Conservation (phyloP, 1,140 invertebrate genomes). For the Euura saliciscinereae region DNA sequence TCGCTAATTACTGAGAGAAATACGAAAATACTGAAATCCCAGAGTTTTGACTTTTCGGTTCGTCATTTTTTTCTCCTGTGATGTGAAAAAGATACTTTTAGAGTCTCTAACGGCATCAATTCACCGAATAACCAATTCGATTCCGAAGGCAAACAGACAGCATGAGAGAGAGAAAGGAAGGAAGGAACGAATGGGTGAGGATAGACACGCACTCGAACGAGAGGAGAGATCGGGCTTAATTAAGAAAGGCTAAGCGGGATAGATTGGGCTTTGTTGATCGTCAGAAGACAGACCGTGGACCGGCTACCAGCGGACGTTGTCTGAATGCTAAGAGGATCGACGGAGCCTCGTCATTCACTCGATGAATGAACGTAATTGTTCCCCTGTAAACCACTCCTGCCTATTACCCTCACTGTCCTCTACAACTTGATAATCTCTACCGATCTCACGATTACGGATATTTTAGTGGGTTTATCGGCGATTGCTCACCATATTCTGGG, state of each 20-base stretch:
- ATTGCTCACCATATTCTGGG: too few species aligned
- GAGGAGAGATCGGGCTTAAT: neutral
- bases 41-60: too few species aligned
- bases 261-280: conserved; percentile 9
- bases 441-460: too few species aligned
- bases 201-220: neutral
- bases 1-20: too few species aligned
- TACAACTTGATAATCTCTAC: conserved; percentile 1
- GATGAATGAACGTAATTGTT: conserved; percentile 5
- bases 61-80: too few species aligned
- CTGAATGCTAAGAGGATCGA: conserved; percentile 7
- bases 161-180: conserved; percentile 9
- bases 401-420: neutral
- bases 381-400: neutral
- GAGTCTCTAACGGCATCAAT: too few species aligned
- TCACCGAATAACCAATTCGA: too few species aligned
- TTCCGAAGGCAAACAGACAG: neutral
- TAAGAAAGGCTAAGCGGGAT: conserved; percentile 9
- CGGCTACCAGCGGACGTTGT: neutral
- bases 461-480: too few species aligned
- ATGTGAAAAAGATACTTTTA: too few species aligned
- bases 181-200: neutral
- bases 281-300: neutral
- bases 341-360: neutral
- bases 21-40: too few species aligned